phyloP scores from a whole-genome alignment of 2,888 invertebrate species.

The Drosophila planitibia region DNA sequence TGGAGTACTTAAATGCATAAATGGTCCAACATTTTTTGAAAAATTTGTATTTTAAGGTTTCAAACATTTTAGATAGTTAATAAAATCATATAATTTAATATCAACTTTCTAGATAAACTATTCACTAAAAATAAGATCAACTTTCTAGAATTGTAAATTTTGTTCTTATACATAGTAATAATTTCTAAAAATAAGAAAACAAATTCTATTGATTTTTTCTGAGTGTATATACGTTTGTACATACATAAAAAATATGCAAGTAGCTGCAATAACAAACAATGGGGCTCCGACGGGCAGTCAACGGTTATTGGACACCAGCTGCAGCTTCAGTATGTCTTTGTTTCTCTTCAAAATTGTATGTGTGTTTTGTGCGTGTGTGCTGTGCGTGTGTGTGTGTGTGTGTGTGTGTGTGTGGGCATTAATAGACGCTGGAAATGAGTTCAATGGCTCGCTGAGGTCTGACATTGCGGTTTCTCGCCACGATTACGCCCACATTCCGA shows the following conservation, averaged over 20 bases:
- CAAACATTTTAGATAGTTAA: neutral
- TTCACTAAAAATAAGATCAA: neutral
- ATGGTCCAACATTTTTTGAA: no score
- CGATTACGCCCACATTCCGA: conserved; percentile 46
- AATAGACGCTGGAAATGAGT: conserved; percentile 39
- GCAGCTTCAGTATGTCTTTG: conserved; percentile 19
- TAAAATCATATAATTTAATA: no score
- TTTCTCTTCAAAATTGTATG: conserved; percentile 21
- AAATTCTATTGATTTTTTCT: no score
- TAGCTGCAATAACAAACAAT: conserved; percentile 50
- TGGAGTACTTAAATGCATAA: neutral
- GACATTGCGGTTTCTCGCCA: conserved; percentile 21
- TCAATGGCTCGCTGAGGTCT: conserved; percentile 41
- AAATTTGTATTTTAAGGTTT: neutral
- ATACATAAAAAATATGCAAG: conserved; percentile 23
- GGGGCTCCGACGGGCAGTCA: conserved; percentile 20
- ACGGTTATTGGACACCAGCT: conserved; percentile 41
- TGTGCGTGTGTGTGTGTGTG: neutral
- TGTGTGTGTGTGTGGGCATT: conserved; percentile 26
- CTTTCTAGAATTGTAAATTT: neutral
- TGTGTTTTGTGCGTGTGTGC: conserved; percentile 12
- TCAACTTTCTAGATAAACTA: neutral
- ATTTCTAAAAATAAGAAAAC: neutral
- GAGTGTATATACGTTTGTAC: neutral
- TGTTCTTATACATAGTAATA: neutral